Conservation (phyloP, 2,797 vertebrate genomes). For the Muraenolepis orangiensis region DNA sequence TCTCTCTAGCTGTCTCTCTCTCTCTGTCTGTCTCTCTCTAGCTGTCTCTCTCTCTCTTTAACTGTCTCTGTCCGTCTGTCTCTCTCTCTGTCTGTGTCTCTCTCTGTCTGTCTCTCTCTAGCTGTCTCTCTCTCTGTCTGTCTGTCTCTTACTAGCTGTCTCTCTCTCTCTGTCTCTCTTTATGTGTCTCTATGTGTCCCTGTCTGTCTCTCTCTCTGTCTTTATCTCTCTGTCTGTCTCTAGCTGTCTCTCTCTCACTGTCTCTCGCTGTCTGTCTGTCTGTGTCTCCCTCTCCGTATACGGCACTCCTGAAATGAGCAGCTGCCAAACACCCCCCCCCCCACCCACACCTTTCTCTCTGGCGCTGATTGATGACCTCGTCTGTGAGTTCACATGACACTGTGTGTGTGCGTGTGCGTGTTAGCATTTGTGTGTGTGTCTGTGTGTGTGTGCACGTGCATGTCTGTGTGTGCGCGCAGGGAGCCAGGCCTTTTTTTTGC, state of each 20-base stretch:
- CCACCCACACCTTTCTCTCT: slow-evolving; percentile 14
- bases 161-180: slow-evolving; percentile 32
- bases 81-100: slow-evolving; percentile 8
- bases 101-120: slow-evolving; percentile 31
- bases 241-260: slow-evolving; percentile 31
- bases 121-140: slow-evolving; percentile 27
- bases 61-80: slow-evolving; percentile 27
- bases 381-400: slow-evolving; percentile 71
- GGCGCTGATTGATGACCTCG: slow-evolving; percentile 73
- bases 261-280: slow-evolving; percentile 18
- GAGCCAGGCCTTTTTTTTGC: background rate
- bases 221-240: slow-evolving; percentile 17
- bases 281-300: slow-evolving; percentile 26
- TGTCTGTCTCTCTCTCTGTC: slow-evolving; percentile 20
- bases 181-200: slow-evolving; percentile 32
- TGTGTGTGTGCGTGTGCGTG: slow-evolving; percentile 42
- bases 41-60: slow-evolving; percentile 30
- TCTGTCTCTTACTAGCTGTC: slow-evolving; percentile 18
- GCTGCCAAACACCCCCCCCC: slow-evolving; percentile 58
- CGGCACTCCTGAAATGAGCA: slow-evolving; percentile 46
- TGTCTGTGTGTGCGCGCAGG: background rate
- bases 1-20: slow-evolving; percentile 31
- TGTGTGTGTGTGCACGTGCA: background rate
- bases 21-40: background rate
- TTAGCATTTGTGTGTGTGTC: background rate